Conservation (phyloP, 2,113 vertebrate genomes). For the Delphinus delphis region DNA sequence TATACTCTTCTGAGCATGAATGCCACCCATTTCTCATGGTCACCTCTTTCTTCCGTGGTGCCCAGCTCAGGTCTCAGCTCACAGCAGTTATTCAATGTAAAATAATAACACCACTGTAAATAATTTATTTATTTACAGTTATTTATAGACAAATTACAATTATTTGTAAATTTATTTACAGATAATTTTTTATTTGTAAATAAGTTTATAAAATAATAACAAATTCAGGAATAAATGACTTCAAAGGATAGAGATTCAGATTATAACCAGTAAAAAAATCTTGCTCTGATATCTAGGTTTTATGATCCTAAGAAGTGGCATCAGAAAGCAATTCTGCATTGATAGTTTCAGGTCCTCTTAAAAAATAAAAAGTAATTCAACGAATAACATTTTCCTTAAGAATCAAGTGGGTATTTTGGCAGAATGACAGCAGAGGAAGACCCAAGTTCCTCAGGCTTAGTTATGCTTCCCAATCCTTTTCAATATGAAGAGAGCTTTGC, state of each 20-base stretch:
- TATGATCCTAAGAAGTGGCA: not conserved
- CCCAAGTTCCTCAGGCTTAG: not conserved
- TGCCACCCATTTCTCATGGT: not conserved
- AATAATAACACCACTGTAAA: constrained; percentile 4
- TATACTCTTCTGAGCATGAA: not conserved
- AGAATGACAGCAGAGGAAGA: not conserved
- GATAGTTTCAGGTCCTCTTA: not conserved
- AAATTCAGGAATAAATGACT: not conserved
- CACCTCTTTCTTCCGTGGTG: not conserved
- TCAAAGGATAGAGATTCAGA: not conserved
- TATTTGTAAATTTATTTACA: not conserved
- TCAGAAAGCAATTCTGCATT: not conserved
- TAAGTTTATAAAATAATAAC: not conserved
- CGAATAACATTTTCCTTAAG: not conserved
- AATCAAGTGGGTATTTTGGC: not conserved
- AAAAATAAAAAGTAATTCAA: not conserved
- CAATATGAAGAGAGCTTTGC: not conserved
- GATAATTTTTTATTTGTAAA: constrained; percentile 2
- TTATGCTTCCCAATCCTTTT: not conserved
- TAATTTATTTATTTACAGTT: not conserved
- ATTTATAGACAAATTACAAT: not conserved
- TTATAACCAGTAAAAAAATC: not conserved
- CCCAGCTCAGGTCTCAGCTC: not conserved
- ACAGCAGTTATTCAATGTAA: not conserved
- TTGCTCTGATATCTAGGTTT: not conserved